Conservation (phyloP, 2,113 vertebrate species). For the Tychaedon coryphoeus region DNA sequence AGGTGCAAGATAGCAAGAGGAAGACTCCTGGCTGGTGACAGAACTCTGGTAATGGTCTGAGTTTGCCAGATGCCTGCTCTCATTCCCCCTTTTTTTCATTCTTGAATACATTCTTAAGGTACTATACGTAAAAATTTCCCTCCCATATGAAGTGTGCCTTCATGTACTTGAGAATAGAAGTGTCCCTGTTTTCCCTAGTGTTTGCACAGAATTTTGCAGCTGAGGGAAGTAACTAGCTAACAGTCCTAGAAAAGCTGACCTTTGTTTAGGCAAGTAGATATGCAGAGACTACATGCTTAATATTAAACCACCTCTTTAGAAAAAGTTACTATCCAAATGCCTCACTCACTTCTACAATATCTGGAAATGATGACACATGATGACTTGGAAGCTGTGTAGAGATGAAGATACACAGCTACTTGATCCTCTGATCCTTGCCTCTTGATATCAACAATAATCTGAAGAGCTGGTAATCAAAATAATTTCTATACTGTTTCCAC, state of each 20-base stretch:
- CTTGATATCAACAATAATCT: background rate
- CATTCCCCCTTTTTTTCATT: background rate
- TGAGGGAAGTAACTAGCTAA: background rate
- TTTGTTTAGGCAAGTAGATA: background rate
- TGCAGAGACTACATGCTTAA: background rate
- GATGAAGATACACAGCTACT: background rate
- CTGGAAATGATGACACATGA: background rate
- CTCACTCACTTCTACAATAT: background rate
- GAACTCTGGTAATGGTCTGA: background rate
- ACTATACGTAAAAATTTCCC: background rate
- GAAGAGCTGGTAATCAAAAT: background rate
- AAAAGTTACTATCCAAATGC: background rate
- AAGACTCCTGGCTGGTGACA: background rate
- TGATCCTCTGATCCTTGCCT: background rate
- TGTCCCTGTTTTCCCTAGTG: background rate
- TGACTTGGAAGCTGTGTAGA: background rate
- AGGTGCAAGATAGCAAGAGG: background rate
- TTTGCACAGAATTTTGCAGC: background rate
- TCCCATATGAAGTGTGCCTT: background rate
- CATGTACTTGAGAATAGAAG: background rate
- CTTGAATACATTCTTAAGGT: background rate
- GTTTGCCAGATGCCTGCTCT: background rate
- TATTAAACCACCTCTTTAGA: background rate
- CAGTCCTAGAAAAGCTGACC: background rate
- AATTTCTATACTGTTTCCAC: background rate